Evolutionary conservation across 2,888 invertebrate species (phyloP).

Genomic region (Dorcus hopei): DNA sequence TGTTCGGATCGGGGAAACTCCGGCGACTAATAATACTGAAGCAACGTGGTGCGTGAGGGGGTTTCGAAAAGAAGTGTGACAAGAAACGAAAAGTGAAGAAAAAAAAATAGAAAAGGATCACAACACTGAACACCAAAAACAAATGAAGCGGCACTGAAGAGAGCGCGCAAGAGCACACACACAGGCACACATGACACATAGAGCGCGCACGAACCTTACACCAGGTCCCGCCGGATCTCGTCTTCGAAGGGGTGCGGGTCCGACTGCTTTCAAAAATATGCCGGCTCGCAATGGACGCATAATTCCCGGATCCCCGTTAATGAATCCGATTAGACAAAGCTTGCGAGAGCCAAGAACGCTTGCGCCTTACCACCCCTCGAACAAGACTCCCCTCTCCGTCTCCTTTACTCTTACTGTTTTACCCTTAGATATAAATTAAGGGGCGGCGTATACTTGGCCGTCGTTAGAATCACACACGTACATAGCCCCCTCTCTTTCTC

Average conservation of each 20-base stretch:
- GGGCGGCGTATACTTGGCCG: conserved; percentile 51
- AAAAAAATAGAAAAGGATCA: conserved; percentile 11
- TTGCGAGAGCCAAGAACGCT: conserved; percentile 50
- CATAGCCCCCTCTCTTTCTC: conserved; percentile 43
- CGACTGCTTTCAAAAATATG: conserved; percentile 54
- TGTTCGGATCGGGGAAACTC: neutral
- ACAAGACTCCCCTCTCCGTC: conserved; percentile 32
- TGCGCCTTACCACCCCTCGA: conserved; percentile 43
- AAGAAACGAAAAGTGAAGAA: neutral
- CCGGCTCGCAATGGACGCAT: conserved; percentile 55
- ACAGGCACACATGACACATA: conserved; percentile 16
- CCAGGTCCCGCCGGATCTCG: conserved; percentile 33
- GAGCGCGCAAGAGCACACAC: conserved; percentile 26
- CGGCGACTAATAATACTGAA: too few relatives aligned
- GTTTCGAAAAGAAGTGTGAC: neutral
- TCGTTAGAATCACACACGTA: conserved; percentile 49
- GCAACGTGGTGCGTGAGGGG: too few relatives aligned
- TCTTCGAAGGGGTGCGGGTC: conserved; percentile 47
- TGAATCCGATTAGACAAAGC: conserved; percentile 59
- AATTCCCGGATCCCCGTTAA: conserved; percentile 57
- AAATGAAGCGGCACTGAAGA: conserved; percentile 23
- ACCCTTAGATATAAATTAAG: conserved; percentile 53
- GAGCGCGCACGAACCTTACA: conserved; percentile 32
- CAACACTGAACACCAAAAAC: conserved; percentile 25
- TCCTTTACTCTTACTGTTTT: conserved; percentile 48